Percentiles rank a stretch among this genome's conserved stretches.
Evolutionary conservation across 2,797 vertebrate genomes (phyloP).

Genomic region (Potorous gilbertii): DNA sequence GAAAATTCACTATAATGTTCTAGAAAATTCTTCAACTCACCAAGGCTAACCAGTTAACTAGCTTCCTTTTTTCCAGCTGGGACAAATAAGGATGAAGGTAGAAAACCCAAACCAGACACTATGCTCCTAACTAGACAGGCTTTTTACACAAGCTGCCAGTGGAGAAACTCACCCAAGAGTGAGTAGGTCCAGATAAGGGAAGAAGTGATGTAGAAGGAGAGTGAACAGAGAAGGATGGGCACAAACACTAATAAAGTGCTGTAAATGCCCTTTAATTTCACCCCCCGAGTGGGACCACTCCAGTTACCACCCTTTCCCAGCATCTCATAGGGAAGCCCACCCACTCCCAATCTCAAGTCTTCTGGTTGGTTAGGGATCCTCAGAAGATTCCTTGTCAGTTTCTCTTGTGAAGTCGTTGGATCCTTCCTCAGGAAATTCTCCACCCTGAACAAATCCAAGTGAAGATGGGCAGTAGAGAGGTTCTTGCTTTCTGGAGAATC

Average conservation of each 20-base stretch:
- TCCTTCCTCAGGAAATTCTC: background rate
- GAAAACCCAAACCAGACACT: background rate
- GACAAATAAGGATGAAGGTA: background rate
- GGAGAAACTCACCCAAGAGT: background rate
- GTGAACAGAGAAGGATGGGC: background rate
- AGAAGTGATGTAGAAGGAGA: background rate
- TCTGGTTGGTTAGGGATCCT: background rate
- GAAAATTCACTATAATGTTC: background rate
- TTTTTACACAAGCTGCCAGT: background rate
- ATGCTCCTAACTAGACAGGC: background rate
- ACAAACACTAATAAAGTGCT: background rate
- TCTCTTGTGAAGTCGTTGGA: background rate
- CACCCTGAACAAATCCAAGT: background rate
- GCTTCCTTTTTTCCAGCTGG: background rate
- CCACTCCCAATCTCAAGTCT: background rate
- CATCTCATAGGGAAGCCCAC: background rate
- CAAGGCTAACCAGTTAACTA: too few relatives aligned
- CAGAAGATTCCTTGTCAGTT: background rate
- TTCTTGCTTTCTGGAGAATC: fast-evolving
- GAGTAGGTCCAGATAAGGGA: background rate
- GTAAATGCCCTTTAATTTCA: background rate
- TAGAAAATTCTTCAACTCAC: background rate
- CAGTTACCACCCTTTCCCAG: background rate
- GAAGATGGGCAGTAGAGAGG: fast-evolving
- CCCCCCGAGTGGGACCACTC: background rate